Evolutionary conservation across 2,888 invertebrate genomes (phyloP), one percentile per base, ranked within the genome.

Genomic region (Spatulosminthurus flaviceps): DNA sequence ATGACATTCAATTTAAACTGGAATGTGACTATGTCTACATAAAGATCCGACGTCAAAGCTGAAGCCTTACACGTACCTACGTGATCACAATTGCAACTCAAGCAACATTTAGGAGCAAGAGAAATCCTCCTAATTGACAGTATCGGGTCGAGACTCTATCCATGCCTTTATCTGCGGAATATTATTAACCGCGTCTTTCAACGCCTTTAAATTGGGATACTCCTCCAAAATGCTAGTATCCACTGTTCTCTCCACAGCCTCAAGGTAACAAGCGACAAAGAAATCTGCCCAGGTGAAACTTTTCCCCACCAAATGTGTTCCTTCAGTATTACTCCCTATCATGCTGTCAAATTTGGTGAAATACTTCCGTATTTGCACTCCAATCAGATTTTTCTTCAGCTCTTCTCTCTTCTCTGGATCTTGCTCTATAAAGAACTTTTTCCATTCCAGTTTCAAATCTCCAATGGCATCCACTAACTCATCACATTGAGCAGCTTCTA

Each of bases 401-500:
- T 80, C 80, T 34, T 41, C 78, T 28, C 72, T 60, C 66, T 77
- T 77, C 22, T n/a, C 64, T 0, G 66, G 28, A 28, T 80, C 77
- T 9, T 19, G 24, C 29, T 78, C 78, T 9, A 34, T 4, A 22
- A 72, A 79, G 24, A 28, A 73, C 28, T 74, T 67, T 5, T 72
- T 51, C 77, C 77, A 74, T 73, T 74, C 69, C 9, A 21, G n/a
- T 34, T 72, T 41, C n/a, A 77, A 28, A 29, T 81, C 81, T 24
- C 51, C 67, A n/a, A 81, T 22, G 4, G 80, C 76, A 70, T 81
- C 80, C 0, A 79, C 80, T 5, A 81, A 16, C 61, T 82, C 82
- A 34, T 82, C 82, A 78, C 80, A 80, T 22, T 69, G 26, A 4
- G 82, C 82, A 22, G 81, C 81, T n/a, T 82, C 82, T 79, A 82